Conservation (phyloP, 2,113 vertebrate genomes). For the Aramus guarauna region DNA sequence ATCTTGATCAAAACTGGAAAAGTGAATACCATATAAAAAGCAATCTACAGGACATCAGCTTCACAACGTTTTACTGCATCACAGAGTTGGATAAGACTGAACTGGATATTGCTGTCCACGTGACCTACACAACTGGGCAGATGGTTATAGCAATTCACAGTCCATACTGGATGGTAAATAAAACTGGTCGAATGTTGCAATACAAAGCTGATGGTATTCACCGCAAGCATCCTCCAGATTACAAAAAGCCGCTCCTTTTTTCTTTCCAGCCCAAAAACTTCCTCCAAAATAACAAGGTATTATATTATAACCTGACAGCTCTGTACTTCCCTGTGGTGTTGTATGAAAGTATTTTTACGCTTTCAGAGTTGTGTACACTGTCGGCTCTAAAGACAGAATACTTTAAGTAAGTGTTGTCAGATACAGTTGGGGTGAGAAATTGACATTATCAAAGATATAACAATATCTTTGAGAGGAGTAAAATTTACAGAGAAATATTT, state of each 20-base stretch:
- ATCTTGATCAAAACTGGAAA: constrained; percentile 90
- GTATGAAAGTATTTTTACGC: neutral
- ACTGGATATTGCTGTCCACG: constrained; percentile 89
- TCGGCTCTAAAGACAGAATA: neutral
- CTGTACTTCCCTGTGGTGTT: neutral
- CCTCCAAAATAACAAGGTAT: constrained; percentile 95
- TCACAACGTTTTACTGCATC: constrained; percentile 84
- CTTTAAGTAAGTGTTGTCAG: neutral
- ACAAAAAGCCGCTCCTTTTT: constrained; percentile 92
- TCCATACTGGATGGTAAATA: constrained; percentile 98
- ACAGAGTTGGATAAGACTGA: constrained; percentile 79
- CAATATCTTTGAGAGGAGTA: neutral
- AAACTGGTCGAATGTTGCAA: constrained; percentile 90
- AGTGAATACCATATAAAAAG: constrained; percentile 80
- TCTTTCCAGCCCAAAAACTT: constrained; percentile 95
- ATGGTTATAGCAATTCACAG: constrained; percentile 85
- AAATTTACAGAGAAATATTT: neutral
- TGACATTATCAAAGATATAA: neutral
- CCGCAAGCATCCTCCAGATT: constrained; percentile 91
- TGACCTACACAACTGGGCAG: constrained; percentile 86
- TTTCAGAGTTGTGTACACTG: neutral
- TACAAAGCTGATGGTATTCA: constrained; percentile 98
- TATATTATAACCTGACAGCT: neutral
- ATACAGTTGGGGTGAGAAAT: neutral
- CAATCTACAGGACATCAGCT: constrained; percentile 88